Percentiles rank a stretch among this genome's conserved stretches.
These are phyloP conservation scores for Ctenodactylus gundi DNA, from an alignment of 2,113 vertebrate genomes.

Conservation along the genomic window DNA sequence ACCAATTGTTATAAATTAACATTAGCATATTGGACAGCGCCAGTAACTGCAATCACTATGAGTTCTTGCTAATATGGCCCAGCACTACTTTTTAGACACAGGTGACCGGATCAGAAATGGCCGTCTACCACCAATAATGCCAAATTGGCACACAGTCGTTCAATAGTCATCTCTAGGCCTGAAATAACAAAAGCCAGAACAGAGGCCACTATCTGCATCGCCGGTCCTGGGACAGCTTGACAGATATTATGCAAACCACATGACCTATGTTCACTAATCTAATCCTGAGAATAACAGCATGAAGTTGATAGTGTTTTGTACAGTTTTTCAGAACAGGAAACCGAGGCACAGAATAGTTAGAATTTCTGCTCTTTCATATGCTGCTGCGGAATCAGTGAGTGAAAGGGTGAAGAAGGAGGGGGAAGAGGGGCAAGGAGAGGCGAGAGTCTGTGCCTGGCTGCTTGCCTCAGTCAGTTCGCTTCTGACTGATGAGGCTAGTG, in stretches of 20 bases:
- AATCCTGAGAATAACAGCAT: background rate
- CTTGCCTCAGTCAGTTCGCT: background rate
- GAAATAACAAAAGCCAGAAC: background rate
- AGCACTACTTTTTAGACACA: background rate
- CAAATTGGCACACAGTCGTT: background rate
- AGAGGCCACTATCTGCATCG: background rate
- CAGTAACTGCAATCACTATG: background rate
- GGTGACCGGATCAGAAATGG: background rate
- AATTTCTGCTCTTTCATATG: background rate
- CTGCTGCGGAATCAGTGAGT: background rate
- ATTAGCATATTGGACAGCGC: background rate
- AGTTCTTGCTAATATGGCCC: background rate
- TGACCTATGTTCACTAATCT: background rate
- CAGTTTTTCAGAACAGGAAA: slow-evolving; percentile 5
- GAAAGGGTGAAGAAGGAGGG: background rate
- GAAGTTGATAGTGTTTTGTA: background rate
- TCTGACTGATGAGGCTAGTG: background rate
- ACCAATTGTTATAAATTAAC: background rate
- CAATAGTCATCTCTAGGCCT: background rate
- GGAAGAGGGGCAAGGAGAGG: background rate
- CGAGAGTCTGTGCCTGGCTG: background rate
- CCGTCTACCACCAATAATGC: background rate
- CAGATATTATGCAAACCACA: background rate
- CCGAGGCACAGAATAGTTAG: background rate
- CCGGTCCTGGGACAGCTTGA: background rate